Conservation (phyloP, 92 coral and sea anemone genomes). For the Porites divaricata region DNA sequence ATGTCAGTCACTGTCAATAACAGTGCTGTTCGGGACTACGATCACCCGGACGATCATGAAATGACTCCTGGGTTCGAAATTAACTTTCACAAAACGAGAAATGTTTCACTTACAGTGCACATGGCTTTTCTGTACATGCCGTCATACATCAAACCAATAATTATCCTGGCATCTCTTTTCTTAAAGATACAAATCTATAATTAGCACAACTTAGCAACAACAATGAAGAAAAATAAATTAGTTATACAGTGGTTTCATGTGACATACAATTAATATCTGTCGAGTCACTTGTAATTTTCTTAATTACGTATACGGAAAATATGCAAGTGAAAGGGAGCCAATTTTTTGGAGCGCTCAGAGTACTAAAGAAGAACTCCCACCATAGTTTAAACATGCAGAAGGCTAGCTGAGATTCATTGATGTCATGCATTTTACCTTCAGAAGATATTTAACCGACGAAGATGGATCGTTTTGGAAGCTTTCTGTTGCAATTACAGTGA, state of each 20-base stretch:
- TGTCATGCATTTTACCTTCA: conserved; percentile 59
- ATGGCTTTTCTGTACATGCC: conserved; percentile 79
- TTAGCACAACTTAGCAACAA: background rate
- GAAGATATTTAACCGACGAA: conserved; percentile 57
- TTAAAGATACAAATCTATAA: background rate
- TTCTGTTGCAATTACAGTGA: conserved; percentile 66
- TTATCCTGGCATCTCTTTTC: conserved; percentile 82
- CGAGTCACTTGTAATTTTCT: too few species aligned
- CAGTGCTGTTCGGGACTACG: too few species aligned
- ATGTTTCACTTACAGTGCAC: conserved; percentile 69
- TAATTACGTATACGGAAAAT: too few species aligned
- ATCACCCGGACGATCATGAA: too few species aligned
- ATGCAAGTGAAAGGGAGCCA: too few species aligned
- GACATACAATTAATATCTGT: too few species aligned
- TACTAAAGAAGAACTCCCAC: background rate
- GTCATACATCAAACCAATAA: conserved; percentile 85
- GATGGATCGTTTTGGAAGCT: conserved; percentile 67
- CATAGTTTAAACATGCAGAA: background rate
- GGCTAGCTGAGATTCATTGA: background rate
- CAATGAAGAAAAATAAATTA: background rate
- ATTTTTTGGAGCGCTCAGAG: too few species aligned
- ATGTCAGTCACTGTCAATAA: too few species aligned
- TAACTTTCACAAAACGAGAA: background rate
- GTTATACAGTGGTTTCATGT: background rate
- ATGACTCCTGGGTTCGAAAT: too few species aligned